Evolutionary conservation across 2,113 vertebrate species (phyloP), one percentile per base, ranked within the genome.

Genomic region (Pelvicachromis taeniatus): DNA sequence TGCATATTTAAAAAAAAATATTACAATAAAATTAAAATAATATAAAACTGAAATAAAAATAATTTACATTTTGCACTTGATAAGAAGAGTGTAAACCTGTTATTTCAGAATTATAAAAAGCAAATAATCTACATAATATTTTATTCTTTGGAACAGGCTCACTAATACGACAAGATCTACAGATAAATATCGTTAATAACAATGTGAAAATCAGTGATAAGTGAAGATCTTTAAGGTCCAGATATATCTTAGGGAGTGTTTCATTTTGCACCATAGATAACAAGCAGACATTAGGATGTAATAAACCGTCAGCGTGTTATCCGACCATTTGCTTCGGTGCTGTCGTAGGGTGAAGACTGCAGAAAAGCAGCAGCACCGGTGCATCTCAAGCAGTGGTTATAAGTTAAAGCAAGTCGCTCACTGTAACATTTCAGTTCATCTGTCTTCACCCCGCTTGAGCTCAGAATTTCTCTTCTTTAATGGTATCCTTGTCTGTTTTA

Each of bases 401-500:
- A 59, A 70, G 56, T 55, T 73, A 52, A 31, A 83, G 77, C 53
- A 26, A 77, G 78, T 83, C 53, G 81, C 79, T 91, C 59, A 29
- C 45, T 85, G 85, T 89, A 94, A 92, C 89, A 92, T 85, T 55
- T 86, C 31, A 87, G 26, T 78, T 50, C 19, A 56, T 82, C 52
- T 82, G 12, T 40, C 42, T 29, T 50, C 13, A 7, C 53, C 75
- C 59, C 2, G 4, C 6, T 16, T 31, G 4, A 65, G 59, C 83
- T 95, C 63, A 95, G 55, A 92, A 94, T 19, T 77, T 85, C 33
- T 93, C 86, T 82, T 91, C 93, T 33, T 89, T 94, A 13, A 89
- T 6, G 14, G 52, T 3, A 1, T 91, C 31, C 11, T 77, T 89
- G 23, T 92, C 88, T 53, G 45, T 45, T 80, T 73, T 86, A 70